Conservation (phyloP, 2,888 invertebrate genomes). For the Dichetophora obliterata region DNA sequence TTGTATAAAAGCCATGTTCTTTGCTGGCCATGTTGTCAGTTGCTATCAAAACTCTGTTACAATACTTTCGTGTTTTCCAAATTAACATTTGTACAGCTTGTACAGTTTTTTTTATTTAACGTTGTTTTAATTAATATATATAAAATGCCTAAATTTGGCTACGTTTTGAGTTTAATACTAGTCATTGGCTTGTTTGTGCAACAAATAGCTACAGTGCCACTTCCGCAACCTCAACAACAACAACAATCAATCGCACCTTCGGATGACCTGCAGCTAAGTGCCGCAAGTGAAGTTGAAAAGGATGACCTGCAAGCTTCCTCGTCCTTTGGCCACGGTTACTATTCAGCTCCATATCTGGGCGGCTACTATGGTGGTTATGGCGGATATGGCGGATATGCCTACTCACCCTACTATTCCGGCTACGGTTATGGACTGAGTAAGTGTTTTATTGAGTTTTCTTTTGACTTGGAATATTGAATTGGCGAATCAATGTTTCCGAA, state of each 20-base stretch:
- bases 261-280: slow-evolving; percentile 56
- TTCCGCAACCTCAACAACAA: slow-evolving; percentile 52
- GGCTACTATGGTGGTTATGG: slow-evolving; percentile 55
- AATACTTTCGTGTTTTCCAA: slow-evolving; percentile 6
- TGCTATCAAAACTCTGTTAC: slow-evolving; percentile 53
- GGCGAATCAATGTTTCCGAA: no score
- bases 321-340: slow-evolving; percentile 65
- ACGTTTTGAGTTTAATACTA: slow-evolving; percentile 45
- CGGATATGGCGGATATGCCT: slow-evolving; percentile 52
- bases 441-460: slow-evolving; percentile 24
- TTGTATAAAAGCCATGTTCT: slow-evolving; percentile 60
- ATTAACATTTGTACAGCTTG: neutral
- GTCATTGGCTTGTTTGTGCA: slow-evolving; percentile 41
- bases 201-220: slow-evolving; percentile 53
- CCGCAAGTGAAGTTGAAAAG: slow-evolving; percentile 54
- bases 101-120: neutral
- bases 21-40: slow-evolving; percentile 58
- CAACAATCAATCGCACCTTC: slow-evolving; percentile 4
- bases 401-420: slow-evolving; percentile 49
- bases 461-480: no score
- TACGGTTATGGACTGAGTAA: slow-evolving; percentile 60
- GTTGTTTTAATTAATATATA: slow-evolving; percentile 4
- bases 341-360: slow-evolving; percentile 60
- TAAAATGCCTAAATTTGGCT: slow-evolving; percentile 52
- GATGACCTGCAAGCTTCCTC: slow-evolving; percentile 65